These are phyloP conservation scores for Narcine bancroftii DNA, from an alignment of 2,113 vertebrate species.

Conservation along the genomic window DNA sequence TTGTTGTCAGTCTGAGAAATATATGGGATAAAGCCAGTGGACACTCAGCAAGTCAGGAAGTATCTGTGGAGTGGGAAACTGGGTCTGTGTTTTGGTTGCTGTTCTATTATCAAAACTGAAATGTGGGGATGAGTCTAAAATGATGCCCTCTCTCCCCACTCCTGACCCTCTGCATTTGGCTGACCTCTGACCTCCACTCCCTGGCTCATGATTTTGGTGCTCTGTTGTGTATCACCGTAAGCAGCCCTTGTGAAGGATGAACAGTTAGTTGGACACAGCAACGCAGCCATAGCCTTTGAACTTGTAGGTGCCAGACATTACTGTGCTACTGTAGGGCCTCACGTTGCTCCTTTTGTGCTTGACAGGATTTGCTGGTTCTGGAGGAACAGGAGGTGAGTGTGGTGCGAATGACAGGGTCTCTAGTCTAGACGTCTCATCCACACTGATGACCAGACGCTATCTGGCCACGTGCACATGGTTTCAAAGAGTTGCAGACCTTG, in stretches of 20 bases:
- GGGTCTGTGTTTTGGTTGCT: too few relatives aligned
- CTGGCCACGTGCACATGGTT: not conserved
- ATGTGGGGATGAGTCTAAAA: too few relatives aligned
- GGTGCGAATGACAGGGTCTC: not conserved
- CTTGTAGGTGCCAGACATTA: not conserved
- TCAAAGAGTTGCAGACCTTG: not conserved
- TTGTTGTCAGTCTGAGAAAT: too few relatives aligned
- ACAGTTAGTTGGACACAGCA: not conserved
- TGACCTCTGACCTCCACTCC: not conserved
- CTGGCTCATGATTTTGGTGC: not conserved
- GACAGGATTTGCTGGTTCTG: slow-evolving; percentile 89
- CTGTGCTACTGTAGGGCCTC: not conserved
- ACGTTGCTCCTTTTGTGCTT: slow-evolving; percentile 43
- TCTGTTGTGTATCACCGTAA: not conserved
- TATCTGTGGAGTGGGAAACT: too few relatives aligned
- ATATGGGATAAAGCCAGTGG: too few relatives aligned
- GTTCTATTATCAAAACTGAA: too few relatives aligned
- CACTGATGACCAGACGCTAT: not conserved
- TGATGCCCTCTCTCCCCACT: not conserved
- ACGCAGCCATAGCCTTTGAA: not conserved
- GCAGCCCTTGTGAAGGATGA: not conserved
- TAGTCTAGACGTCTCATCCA: not conserved
- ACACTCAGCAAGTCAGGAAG: too few relatives aligned
- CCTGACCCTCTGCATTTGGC: not conserved
- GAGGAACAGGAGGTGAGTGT: slow-evolving; percentile 90